These are phyloP conservation scores for Hipposideros larvatus DNA, from an alignment of 2,797 vertebrate species.

Conservation along the genomic window DNA sequence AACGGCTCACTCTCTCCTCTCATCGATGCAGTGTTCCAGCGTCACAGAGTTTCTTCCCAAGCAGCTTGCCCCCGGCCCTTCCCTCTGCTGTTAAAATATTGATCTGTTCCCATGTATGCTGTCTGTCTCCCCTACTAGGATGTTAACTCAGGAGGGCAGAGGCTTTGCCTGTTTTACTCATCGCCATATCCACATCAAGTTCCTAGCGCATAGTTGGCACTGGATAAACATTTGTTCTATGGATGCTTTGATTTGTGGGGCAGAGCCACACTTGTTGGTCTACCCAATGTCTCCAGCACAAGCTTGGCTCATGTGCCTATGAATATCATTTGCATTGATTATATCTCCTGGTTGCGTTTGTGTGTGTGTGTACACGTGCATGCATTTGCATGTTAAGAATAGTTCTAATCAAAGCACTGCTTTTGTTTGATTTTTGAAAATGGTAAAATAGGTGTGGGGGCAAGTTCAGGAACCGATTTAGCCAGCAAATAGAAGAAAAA, in stretches of 20 bases:
- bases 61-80: fast-evolving
- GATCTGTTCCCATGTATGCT: background rate
- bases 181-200: background rate
- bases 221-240: background rate
- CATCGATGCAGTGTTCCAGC: no score
- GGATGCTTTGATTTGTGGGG: background rate
- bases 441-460: background rate
- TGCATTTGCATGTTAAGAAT: background rate
- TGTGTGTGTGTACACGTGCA: background rate
- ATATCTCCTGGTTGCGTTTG: background rate
- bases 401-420: background rate
- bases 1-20: background rate
- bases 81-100: background rate
- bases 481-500: background rate
- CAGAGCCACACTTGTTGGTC: background rate
- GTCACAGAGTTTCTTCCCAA: no score
- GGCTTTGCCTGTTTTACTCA: background rate
- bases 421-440: constrained; percentile 22
- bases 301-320: background rate
- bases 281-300: background rate
- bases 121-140: background rate
- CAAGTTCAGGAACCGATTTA: background rate
- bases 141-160: background rate
- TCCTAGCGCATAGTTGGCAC: background rate
- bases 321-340: background rate